Conservation (phyloP, 2,888 invertebrate genomes). For the Aphidoletes aphidimyza region DNA sequence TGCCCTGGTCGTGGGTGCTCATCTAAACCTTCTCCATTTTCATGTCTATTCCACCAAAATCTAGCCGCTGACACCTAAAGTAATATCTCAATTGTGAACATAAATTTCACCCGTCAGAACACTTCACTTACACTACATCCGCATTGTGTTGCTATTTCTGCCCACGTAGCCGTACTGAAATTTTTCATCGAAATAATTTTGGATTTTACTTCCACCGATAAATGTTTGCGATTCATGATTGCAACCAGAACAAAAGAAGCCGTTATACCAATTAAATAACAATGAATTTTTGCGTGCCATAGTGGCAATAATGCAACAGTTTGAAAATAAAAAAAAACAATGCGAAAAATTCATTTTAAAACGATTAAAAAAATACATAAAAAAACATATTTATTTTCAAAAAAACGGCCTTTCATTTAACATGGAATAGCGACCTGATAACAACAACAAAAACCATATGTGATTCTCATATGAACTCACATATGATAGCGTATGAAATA, state of each 20-base stretch:
- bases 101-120: not conserved
- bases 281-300: not conserved
- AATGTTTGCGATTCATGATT: not conserved
- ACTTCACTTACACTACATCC: not conserved
- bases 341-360: not conserved
- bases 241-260: too few relatives aligned
- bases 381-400: not conserved
- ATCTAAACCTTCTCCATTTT: not conserved
- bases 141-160: not conserved
- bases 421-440: not conserved
- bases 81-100: not conserved
- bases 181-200: not conserved
- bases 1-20: not conserved
- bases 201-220: not conserved
- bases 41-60: not conserved
- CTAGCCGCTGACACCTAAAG: not conserved
- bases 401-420: not conserved
- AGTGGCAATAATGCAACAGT: not conserved
- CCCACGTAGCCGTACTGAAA: not conserved
- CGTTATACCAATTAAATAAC: not conserved
- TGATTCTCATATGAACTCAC: not conserved
- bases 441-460: not conserved
- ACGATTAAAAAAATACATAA: not conserved
- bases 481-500: too few relatives aligned
- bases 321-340: not conserved